Base-by-base conservation (phyloP, 2,113 vertebrate species). In the Oenanthe oenanthe region DNA sequence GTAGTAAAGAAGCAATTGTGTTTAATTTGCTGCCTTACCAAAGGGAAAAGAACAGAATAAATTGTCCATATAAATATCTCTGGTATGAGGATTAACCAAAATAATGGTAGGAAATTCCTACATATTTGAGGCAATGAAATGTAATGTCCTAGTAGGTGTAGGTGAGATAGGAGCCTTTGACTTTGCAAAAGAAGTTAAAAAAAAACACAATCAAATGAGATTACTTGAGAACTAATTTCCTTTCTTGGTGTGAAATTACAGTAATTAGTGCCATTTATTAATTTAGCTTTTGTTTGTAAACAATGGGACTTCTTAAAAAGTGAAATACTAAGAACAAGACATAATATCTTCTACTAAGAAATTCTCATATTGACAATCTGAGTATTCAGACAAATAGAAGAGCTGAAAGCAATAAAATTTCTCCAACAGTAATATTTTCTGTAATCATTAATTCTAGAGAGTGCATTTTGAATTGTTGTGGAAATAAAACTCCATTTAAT, bases 11-110 rank as follows among this genome's bases (percentile, higher is more conserved):
- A 74, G 40, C 5, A 67, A 29, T 81, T 84, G 47, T 34, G 13
- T 71, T 88, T 94, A 76, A 90, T 95, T 92, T 91, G 36, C 56
- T 67, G 43, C 21, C 62, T 83, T 97, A 58, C 54, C 76, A 94
- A 91, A 94, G 51, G 32, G 28, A 74, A 61, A 89, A 83, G 61
- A 40, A 74, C 13, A 48, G 36, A 93, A 67, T 77, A 80, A 92
- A 71, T 86, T 84, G 47, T 36, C 60, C 72, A 24, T 81, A 63
- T 78, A 71, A 90, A 63, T 77, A 84, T n/a, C 21, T 50, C 36
- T 80, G 12, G 8, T 47, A 77, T 63, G 56, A 84, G 60, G 73
- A 86, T 84, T 77, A 51, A 29, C 9, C 8, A 50, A 74, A 91
- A 70, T 58, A 88, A 80, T 28, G 17, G 4, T 40, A 77, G 48